Evolutionary conservation across 2,113 vertebrate species (phyloP), one percentile per base, ranked within the genome.

Genomic region (Crocuta crocuta): DNA sequence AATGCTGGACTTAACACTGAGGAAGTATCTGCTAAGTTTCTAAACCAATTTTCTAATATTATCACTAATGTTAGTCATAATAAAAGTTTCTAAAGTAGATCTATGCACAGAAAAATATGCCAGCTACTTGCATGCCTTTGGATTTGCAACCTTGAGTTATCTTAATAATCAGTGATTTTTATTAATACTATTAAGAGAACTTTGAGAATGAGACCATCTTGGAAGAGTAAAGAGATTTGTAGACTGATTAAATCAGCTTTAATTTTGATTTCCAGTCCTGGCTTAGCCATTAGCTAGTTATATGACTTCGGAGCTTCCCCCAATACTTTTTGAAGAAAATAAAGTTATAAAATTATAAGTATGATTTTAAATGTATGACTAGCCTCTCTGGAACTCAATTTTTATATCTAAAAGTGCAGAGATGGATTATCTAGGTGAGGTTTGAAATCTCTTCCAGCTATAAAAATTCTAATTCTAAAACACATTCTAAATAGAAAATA

Each of bases 381-480:
- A 85, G 33, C 43, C 24, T 95, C 70, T 93, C 48, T 94, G 71
- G 48, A 90, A 61, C 87, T 68, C 61, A 82, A 0, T 86, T 80
- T 91, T 81, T 73, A 24, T 83, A 48, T 45, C 35, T 74, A 0
- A 83, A 88, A 88, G 89, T 91, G 68, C 91, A 45, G 10, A 55
- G 28, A 23, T 82, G 66, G 61, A 2, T 96, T 96, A 81, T 78
- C 74, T 76, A 61, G 55, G 43, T 96, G 50, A 89, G 11, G 43
- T 89, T 50, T 84, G 39, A 85, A 31, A 5, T 84, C 28, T 45
- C 35, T 95, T 97, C 53, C 39, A 89, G 58, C 48, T 84, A 63
- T 82, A 84, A 89, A 96, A 85, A 68, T 95, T 96, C 76, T 76
- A 80, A 79, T 86, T 91, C 78, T 91, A 50, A 94, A 85, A 39